Percentiles rank a stretch among this genome's conserved stretches.
phyloP scores from a whole-genome alignment of 2,113 vertebrate genomes.

The Machaerirhynchus nigripectus region DNA sequence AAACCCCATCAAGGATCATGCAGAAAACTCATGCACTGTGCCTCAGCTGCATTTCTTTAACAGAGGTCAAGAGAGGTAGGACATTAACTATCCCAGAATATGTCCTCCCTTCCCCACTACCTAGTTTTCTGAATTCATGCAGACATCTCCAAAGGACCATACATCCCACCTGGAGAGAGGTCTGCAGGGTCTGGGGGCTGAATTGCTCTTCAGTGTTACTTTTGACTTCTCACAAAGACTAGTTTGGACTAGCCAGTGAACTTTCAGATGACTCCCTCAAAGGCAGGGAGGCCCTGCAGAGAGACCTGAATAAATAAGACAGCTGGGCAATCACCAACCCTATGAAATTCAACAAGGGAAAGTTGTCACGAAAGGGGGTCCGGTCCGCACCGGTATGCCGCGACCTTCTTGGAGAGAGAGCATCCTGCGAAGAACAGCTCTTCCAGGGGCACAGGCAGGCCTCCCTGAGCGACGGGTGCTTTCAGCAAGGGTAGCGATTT shows the following conservation, averaged over 20 bases:
- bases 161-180: neutral
- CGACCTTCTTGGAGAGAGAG: no score
- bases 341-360: neutral
- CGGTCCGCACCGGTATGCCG: no score
- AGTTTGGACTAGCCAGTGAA: neutral
- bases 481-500: no score
- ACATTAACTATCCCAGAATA: accelerated
- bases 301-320: neutral
- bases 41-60: neutral
- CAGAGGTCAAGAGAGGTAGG: neutral
- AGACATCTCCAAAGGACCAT: neutral
- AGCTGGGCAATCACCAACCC: no score
- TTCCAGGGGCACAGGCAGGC: no score
- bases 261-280: neutral
- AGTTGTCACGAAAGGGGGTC: no score
- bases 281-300: no score
- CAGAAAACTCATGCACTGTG: neutral
- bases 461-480: no score
- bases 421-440: no score
- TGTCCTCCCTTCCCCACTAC: neutral
- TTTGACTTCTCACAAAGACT: neutral
- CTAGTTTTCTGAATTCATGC: neutral
- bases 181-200: neutral
- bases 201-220: neutral
- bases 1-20: accelerated